phyloP scores from a whole-genome alignment of 2,888 invertebrate genomes.

The Sylvicola fuscatus region DNA sequence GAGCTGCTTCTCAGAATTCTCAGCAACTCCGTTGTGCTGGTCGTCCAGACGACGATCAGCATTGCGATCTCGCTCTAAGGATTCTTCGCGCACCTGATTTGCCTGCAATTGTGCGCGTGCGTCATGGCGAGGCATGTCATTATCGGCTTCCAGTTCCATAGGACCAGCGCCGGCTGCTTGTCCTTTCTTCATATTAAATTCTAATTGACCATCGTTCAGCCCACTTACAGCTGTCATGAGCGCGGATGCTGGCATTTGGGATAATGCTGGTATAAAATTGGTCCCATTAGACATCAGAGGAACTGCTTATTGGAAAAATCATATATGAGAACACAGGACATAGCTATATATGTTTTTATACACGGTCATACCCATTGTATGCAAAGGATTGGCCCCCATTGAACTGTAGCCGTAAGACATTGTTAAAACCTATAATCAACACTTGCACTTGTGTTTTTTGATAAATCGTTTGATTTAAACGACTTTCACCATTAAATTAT shows the following conservation, averaged over 20 bases:
- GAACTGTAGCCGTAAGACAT: conserved; percentile 8
- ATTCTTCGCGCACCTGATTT: conserved; percentile 2
- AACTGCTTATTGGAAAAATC: too few relatives aligned
- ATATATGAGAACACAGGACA: too few relatives aligned
- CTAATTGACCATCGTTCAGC: conserved; percentile 37
- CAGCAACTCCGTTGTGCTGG: background rate
- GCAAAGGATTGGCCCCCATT: conserved; percentile 7
- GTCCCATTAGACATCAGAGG: conserved; percentile 10
- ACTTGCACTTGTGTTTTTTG: too few relatives aligned
- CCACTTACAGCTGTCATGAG: conserved; percentile 15
- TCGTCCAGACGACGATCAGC: background rate
- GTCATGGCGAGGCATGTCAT: conserved; percentile 10
- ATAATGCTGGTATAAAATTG: conserved; percentile 20
- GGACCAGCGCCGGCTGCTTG: conserved; percentile 32
- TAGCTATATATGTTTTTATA: too few relatives aligned
- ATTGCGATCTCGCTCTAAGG: background rate
- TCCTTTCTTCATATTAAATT: conserved; percentile 36
- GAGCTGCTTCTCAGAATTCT: conserved; percentile 2
- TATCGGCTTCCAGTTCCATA: conserved; percentile 28
- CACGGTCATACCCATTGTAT: conserved; percentile 8
- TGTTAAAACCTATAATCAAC: background rate
- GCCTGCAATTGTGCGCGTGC: background rate
- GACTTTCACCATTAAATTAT: too few relatives aligned
- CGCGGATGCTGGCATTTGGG: background rate
- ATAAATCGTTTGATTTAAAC: too few relatives aligned